phyloP scores from a whole-genome alignment of 2,113 vertebrate genomes.

The Leucoraja erinaceus region DNA sequence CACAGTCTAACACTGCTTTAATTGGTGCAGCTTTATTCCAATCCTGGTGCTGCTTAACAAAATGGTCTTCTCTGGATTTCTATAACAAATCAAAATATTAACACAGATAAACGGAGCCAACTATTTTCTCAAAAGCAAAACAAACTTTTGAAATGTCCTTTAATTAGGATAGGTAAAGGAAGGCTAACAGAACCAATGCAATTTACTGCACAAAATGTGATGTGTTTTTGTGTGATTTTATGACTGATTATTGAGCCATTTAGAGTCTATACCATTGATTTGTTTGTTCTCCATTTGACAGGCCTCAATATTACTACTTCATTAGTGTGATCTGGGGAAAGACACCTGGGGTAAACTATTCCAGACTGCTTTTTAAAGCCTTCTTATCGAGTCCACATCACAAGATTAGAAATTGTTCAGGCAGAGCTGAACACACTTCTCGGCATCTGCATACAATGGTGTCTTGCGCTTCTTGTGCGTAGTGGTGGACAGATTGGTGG shows the following conservation, averaged over 20 bases:
- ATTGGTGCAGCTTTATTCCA: not conserved
- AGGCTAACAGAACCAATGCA: not conserved
- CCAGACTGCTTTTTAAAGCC: not conserved
- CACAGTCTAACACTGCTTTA: not conserved
- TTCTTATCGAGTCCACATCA: too few relatives aligned
- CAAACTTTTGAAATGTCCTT: not conserved
- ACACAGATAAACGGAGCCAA: not conserved
- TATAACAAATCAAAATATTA: not conserved
- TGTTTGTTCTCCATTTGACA: not conserved
- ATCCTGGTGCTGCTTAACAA: not conserved
- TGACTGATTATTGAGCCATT: not conserved
- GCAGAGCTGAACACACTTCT: too few relatives aligned
- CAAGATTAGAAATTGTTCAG: too few relatives aligned
- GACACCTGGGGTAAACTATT: not conserved
- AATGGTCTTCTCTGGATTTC: not conserved
- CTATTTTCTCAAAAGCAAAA: conserved; percentile 2
- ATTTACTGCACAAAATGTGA: not conserved
- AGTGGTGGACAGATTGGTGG: too few relatives aligned
- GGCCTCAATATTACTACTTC: not conserved
- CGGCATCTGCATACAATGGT: too few relatives aligned
- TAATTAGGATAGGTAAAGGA: not conserved
- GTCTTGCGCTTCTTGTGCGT: too few relatives aligned
- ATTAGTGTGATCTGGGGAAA: not conserved
- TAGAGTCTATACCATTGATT: not conserved
- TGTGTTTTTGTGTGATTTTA: not conserved